Conservation (phyloP, 1,140 invertebrate genomes). For the Danaus melanippus region DNA sequence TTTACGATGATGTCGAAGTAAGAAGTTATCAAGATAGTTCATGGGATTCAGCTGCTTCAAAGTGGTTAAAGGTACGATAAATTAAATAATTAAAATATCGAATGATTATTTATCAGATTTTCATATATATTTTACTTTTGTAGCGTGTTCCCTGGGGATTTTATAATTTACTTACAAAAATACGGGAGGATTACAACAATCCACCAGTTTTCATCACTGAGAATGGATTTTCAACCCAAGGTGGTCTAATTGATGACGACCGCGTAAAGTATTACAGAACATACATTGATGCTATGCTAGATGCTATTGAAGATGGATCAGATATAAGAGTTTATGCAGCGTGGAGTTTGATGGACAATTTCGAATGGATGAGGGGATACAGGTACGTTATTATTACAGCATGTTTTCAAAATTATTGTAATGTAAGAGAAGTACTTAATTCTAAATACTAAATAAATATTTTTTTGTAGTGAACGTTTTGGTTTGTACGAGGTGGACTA, state of each 20-base stretch:
- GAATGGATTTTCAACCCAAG: slow-evolving; percentile 46
- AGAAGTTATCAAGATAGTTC: neutral
- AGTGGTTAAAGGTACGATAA: neutral
- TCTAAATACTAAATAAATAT: neutral
- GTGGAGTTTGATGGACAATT: slow-evolving; percentile 79
- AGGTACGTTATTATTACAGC: slow-evolving; percentile 50
- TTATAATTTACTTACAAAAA: slow-evolving; percentile 34
- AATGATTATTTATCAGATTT: neutral
- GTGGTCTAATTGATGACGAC: slow-evolving; percentile 36
- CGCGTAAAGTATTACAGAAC: slow-evolving; percentile 58
- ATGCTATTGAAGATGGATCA: slow-evolving; percentile 44
- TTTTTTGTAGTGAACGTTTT: slow-evolving; percentile 74
- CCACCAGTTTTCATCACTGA: slow-evolving; percentile 37
- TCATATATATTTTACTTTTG: slow-evolving; percentile 7
- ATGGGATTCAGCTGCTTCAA: neutral
- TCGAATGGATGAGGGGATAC: slow-evolving; percentile 74
- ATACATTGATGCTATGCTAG: slow-evolving; percentile 50
- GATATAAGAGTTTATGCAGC: slow-evolving; percentile 70
- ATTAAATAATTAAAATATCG: neutral
- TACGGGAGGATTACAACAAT: slow-evolving; percentile 43
- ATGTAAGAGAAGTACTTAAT: too few relatives aligned
- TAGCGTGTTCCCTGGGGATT: slow-evolving; percentile 38
- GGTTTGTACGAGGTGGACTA: slow-evolving; percentile 84
- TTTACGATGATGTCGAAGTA: slow-evolving; percentile 8
- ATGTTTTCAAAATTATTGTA: too few relatives aligned